Base-by-base conservation (phyloP, 2,888 invertebrate genomes). In the Chironomus tentans region DNA sequence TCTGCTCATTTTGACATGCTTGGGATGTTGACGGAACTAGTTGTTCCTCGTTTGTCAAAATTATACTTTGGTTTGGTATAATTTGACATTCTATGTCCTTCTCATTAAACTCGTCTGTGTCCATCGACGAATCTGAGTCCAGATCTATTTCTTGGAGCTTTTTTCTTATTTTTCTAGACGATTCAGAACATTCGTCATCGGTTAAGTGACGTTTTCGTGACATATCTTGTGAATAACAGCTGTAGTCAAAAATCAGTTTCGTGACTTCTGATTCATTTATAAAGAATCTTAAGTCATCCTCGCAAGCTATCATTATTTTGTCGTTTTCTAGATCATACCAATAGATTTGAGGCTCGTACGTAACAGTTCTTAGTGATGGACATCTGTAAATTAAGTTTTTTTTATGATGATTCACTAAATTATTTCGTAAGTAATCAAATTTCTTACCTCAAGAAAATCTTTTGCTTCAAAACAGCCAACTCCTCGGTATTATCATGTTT, bases 311-410 rank as follows among this genome's bases (percentile, higher is more conserved):
- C 18, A 28, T n/a, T 4, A 72, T 72, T 62, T 72, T 72, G 18
- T 72, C 72, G 18, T 62, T 62, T 72, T 72, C 72, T 38, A 72
- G 18, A 38, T 72, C 72, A 62, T 6, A 62, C 72, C 72, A 72
- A 21, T 62, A 72, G 38, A 62, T 62, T 18, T 18, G 18, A 10
- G 62, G 61, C 1, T 72, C 62, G 6, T 62, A 13, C 2, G 12
- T 0, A 5, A 21, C 28, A 28, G 3, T 24, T 72, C 24, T 61
- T n/a, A 72, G 15, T 3, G 7, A 15, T 46, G 72, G 72, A 38
- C 61, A 61, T 72, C 72, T 72, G 18, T 15, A 47, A 48, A n/a
- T n/a, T 21, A 70, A 38, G 2, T 38, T 38, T 18, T 68, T 68
- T 22, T 65, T 2, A 12, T 3, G n/a, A 68, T 68, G 28, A 38